phyloP scores from a whole-genome alignment of 2,888 invertebrate species.

The Uropetala carovei region DNA sequence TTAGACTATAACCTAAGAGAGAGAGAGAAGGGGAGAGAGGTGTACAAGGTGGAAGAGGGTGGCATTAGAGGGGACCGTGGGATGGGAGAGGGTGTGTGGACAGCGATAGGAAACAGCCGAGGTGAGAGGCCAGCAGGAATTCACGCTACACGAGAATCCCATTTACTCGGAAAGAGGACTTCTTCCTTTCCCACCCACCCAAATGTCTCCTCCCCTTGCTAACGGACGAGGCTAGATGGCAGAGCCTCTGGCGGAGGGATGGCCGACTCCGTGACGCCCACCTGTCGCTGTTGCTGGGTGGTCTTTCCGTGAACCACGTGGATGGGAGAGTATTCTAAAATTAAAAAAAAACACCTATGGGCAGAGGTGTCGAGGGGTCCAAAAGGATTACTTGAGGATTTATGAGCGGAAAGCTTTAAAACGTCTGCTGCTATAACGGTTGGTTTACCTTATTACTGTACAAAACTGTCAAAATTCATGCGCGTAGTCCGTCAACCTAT shows the following conservation, averaged over 20 bases:
- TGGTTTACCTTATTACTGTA: not conserved
- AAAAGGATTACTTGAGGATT: not conserved
- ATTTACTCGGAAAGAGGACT: not conserved
- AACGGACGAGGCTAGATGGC: not conserved
- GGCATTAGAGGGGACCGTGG: not conserved
- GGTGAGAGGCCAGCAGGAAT: constrained; percentile 35
- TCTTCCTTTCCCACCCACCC: not conserved
- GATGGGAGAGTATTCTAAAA: not conserved
- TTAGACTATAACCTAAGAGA: not conserved
- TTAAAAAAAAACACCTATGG: too few species aligned
- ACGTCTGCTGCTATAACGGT: not conserved
- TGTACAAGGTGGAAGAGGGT: not conserved
- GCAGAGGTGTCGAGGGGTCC: not conserved
- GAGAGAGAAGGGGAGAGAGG: not conserved
- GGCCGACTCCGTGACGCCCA: not conserved
- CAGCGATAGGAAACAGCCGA: not conserved
- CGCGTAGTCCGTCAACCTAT: too few species aligned
- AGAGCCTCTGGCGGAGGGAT: not conserved
- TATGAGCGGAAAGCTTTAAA: constrained; percentile 1
- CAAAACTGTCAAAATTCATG: not conserved
- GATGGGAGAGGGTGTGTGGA: not conserved
- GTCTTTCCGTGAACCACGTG: not conserved
- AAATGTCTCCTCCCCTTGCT: not conserved
- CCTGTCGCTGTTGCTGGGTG: not conserved
- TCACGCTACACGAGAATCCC: constrained; percentile 48